Conservation (phyloP, 2,888 invertebrate species). For the Boloria euphrosyne region DNA sequence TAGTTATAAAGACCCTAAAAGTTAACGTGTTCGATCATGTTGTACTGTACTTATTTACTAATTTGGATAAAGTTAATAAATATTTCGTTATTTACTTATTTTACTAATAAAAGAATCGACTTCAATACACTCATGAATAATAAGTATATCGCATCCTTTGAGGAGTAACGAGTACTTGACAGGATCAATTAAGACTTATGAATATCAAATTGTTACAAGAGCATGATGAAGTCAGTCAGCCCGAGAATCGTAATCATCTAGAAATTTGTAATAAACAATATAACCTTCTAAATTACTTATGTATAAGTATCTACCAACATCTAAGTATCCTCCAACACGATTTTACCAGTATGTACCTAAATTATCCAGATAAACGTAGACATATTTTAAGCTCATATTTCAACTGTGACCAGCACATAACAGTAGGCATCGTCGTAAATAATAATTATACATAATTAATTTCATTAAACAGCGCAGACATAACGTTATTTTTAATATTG, state of each 20-base stretch:
- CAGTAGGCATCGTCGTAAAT: too few species aligned
- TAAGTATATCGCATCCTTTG: conserved; percentile 34
- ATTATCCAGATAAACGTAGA: background rate
- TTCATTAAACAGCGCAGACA: background rate
- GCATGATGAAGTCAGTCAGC: conserved; percentile 62
- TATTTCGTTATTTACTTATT: too few species aligned
- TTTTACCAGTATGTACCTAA: too few species aligned
- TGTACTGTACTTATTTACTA: too few species aligned
- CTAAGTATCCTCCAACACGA: too few species aligned
- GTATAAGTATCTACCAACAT: conserved; percentile 3
- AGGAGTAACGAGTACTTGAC: conserved; percentile 36
- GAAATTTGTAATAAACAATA: conserved; percentile 51
- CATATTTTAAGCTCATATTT: conserved; percentile 11
- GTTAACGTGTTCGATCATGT: too few species aligned
- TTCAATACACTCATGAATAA: conserved; percentile 13
- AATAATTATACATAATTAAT: too few species aligned
- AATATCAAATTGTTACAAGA: conserved; percentile 54
- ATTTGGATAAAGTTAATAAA: too few species aligned
- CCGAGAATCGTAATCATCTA: conserved; percentile 54
- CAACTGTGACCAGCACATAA: background rate
- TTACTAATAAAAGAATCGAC: too few species aligned
- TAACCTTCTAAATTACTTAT: conserved; percentile 31
- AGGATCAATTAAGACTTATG: conserved; percentile 54
- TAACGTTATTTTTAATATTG: too few species aligned
- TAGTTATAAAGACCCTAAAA: too few species aligned